Base-by-base conservation (phyloP, 2,113 vertebrate genomes). In the Thalassoma bifasciatum region DNA sequence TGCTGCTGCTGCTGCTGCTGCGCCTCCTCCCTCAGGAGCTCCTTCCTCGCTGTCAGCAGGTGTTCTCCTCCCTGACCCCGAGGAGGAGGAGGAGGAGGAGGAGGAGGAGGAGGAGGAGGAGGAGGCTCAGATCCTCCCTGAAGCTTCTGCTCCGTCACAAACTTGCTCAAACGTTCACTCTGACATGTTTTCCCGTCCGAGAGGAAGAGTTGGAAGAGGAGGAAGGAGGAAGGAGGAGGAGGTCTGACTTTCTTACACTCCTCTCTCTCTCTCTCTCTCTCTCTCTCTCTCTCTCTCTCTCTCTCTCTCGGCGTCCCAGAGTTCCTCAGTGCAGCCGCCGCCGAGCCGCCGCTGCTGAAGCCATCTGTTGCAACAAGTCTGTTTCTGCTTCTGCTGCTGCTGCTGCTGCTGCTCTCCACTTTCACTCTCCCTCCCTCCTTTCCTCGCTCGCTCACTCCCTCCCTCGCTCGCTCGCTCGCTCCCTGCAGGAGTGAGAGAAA, bases 291-390 rank as follows among this genome's bases (percentile, higher is more conserved):
- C 30, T 16, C 51, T 69, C 11, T 51, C 44, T 36, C 47, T 34
- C 0, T 19, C 26, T 34, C 49, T 51, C 50, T 60, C 70, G 34
- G 58, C 60, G 83, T 74, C 68, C 69, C 77, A 70, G 64, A 74
- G 79, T 64, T 81, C 63, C 72, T 65, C 24, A 24, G 46, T 72
- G 78, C 80, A 58, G 77, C 79, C 44, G 74, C 75, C 52, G 21
- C 58, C 66, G 63, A 64, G 65, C 74, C 53, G 81, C 82, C 34
- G 58, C 77, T 64, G 79, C n/a, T 75, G 5, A 68, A 81, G 59
- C 83, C 89, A 90, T 89, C 89, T 90, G 89, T 89, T 89, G 87
- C 83, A 89, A 89, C 83, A 84, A 78, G 85, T 86, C 89, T 46
- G 42, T 14, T 16, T 77, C 74, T 37, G 72, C 58, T n/a, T n/a